phyloP scores from a whole-genome alignment of 2,113 vertebrate genomes.

The Eulemur macaco region DNA sequence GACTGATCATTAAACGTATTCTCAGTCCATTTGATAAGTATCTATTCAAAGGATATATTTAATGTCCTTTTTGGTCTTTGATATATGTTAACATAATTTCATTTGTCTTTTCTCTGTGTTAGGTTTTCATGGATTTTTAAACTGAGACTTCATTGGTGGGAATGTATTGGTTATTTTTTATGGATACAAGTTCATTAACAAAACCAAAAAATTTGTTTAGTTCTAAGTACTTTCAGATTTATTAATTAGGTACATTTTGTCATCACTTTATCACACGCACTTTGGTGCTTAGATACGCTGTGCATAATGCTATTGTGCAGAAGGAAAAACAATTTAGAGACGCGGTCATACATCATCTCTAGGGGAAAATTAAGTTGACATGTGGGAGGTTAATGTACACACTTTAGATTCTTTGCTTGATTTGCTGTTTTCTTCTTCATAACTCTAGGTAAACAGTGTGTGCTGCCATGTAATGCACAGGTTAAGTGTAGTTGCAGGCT shows the following conservation, averaged over 20 bases:
- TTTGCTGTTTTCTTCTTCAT: constrained; percentile 87
- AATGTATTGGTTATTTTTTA: constrained; percentile 79
- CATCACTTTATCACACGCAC: constrained; percentile 80
- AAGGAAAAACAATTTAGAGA: constrained; percentile 77
- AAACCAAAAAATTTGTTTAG: constrained; percentile 80
- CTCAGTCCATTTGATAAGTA: not conserved
- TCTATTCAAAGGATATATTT: not conserved
- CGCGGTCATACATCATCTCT: constrained; percentile 81
- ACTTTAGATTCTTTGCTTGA: constrained; percentile 84
- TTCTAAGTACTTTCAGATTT: constrained; percentile 80
- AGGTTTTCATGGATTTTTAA: not conserved
- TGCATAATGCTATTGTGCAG: constrained; percentile 78
- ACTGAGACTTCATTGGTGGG: constrained; percentile 47
- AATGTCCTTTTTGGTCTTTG: constrained; percentile 9
- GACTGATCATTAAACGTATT: fast-evolving
- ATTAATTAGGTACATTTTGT: constrained; percentile 82
- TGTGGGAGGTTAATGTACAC: constrained; percentile 84
- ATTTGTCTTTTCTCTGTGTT: not conserved
- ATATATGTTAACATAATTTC: constrained; percentile 51
- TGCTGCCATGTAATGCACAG: constrained; percentile 90
- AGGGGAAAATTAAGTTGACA: constrained; percentile 82
- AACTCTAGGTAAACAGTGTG: constrained; percentile 85
- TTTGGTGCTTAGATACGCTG: constrained; percentile 79
- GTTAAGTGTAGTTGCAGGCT: constrained; percentile 97
- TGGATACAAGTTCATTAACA: constrained; percentile 75